phyloP scores from a whole-genome alignment of 1,140 invertebrate genomes.

The Danaus plexippus region DNA sequence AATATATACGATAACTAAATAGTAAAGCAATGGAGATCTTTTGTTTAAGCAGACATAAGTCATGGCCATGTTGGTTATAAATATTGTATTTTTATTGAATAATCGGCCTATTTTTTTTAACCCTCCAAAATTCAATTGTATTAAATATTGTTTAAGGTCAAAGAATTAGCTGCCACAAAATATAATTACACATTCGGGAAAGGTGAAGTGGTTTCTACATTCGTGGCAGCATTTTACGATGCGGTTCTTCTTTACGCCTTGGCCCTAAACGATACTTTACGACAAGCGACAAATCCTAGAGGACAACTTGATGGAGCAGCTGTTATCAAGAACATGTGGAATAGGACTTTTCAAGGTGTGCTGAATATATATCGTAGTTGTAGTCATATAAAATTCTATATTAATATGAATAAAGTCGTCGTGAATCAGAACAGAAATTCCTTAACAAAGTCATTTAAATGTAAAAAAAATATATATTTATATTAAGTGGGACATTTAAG shows the following conservation, averaged over 20 bases:
- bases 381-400: too few relatives aligned
- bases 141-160: constrained; percentile 74
- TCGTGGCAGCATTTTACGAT: constrained; percentile 96
- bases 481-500: too few relatives aligned
- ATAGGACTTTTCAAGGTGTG: constrained; percentile 86
- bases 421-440: too few relatives aligned
- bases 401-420: too few relatives aligned
- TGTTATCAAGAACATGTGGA: constrained; percentile 91
- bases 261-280: constrained; percentile 89
- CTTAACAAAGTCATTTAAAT: too few relatives aligned
- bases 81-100: too few relatives aligned
- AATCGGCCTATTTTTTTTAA: too few relatives aligned
- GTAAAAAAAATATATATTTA: too few relatives aligned
- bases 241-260: constrained; percentile 93
- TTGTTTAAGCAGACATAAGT: too few relatives aligned
- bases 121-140: neutral
- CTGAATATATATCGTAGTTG: neutral
- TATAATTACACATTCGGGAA: constrained; percentile 87
- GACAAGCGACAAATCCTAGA: constrained; percentile 74
- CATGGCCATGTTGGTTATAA: too few relatives aligned
- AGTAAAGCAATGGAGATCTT: too few relatives aligned
- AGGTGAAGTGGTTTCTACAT: constrained; percentile 82
- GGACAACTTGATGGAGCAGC: constrained; percentile 73
- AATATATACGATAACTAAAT: too few relatives aligned
- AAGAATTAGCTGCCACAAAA: constrained; percentile 81